Conservation (phyloP, 2,888 invertebrate species). For the Drosophila neutralis region DNA sequence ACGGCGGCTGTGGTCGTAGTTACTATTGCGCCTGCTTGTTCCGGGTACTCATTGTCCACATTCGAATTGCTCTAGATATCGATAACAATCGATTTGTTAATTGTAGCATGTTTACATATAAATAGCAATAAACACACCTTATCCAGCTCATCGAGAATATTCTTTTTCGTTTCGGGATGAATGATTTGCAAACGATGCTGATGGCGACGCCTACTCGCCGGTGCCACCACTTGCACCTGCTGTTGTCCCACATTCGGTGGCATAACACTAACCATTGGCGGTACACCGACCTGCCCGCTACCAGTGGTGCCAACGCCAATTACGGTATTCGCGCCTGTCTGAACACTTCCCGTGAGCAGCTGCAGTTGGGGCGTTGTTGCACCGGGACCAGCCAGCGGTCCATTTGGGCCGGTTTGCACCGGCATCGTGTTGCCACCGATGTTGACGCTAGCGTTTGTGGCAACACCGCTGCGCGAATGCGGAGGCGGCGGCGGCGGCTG, state of each 20-base stretch:
- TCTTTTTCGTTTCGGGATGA: slow-evolving; percentile 85
- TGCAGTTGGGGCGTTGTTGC: slow-evolving; percentile 72
- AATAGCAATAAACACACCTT: slow-evolving; percentile 55
- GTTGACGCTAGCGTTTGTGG: slow-evolving; percentile 71
- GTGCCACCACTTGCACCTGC: slow-evolving; percentile 53
- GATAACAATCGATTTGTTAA: not conserved
- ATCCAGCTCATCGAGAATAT: slow-evolving; percentile 82
- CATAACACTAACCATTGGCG: slow-evolving; percentile 75
- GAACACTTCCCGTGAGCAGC: slow-evolving; percentile 71
- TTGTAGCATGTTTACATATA: slow-evolving; percentile 4
- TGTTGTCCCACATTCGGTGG: slow-evolving; percentile 59
- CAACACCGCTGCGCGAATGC: slow-evolving; percentile 75
- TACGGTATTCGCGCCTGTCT: slow-evolving; percentile 85
- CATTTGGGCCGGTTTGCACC: slow-evolving; percentile 80
- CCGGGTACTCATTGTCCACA: slow-evolving; percentile 69
- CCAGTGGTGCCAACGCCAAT: slow-evolving; percentile 82
- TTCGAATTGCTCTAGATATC: slow-evolving; percentile 54
- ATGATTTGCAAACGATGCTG: slow-evolving; percentile 85
- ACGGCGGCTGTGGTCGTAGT: slow-evolving; percentile 24
- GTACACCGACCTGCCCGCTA: slow-evolving; percentile 72
- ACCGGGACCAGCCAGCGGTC: slow-evolving; percentile 75
- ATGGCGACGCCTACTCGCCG: slow-evolving; percentile 77
- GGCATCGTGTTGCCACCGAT: slow-evolving; percentile 69
- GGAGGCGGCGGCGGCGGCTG: slow-evolving; percentile 76
- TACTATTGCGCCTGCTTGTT: slow-evolving; percentile 25